Evolutionary conservation across 2,888 invertebrate species (phyloP).

Genomic region (Apodemia mormo): DNA sequence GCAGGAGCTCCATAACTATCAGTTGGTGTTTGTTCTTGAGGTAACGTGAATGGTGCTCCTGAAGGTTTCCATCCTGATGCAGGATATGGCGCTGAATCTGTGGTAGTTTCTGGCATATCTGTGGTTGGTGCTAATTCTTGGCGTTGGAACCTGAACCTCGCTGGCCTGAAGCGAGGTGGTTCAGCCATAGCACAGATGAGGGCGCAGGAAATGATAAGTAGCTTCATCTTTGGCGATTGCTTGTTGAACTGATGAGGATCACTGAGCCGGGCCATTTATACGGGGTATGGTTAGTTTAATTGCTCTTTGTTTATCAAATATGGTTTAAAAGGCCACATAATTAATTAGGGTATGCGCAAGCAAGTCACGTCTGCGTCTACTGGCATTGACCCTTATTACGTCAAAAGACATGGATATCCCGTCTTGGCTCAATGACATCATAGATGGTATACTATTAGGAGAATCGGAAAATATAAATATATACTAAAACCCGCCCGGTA

Average conservation of each 20-base stretch:
- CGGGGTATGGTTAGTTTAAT: slow-evolving; percentile 33
- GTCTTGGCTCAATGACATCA: slow-evolving; percentile 27
- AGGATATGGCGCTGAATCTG: slow-evolving; percentile 55
- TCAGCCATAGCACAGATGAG: slow-evolving; percentile 59
- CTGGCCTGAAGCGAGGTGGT: slow-evolving; percentile 69
- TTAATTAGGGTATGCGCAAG: slow-evolving; percentile 38
- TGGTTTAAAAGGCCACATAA: slow-evolving; percentile 48
- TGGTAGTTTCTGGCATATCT: slow-evolving; percentile 63
- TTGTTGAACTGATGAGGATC: slow-evolving; percentile 37
- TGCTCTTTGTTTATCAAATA: slow-evolving; percentile 43
- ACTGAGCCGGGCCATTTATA: slow-evolving; percentile 35
- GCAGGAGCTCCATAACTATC: slow-evolving; percentile 36
- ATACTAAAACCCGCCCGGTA: too few relatives aligned
- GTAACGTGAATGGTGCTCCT: slow-evolving; percentile 50
- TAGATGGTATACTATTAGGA: too few relatives aligned
- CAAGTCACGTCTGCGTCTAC: slow-evolving; percentile 53
- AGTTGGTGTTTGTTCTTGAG: slow-evolving; percentile 45
- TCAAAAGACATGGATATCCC: slow-evolving; percentile 40
- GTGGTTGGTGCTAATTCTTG: slow-evolving; percentile 70
- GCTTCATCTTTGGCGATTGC: slow-evolving; percentile 57
- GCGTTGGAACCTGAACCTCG: slow-evolving; percentile 73
- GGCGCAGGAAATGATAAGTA: slow-evolving; percentile 53
- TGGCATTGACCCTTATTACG: slow-evolving; percentile 62
- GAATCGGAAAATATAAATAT: too few relatives aligned
- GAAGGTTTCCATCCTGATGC: slow-evolving; percentile 71